Conservation (phyloP, 2,888 invertebrate genomes). For the Eupithecia tripunctaria region DNA sequence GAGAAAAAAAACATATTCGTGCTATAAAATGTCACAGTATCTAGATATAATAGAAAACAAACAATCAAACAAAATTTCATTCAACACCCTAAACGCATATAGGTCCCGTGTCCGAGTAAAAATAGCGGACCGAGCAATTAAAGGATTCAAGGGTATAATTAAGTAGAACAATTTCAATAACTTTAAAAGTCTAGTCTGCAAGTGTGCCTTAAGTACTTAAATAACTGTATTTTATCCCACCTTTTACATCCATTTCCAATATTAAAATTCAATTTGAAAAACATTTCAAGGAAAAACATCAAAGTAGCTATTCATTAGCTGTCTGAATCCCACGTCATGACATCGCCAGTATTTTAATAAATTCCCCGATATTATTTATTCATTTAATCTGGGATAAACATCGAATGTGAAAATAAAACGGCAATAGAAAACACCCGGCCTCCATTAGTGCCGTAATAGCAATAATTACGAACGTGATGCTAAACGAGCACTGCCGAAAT, state of each 20-base stretch:
- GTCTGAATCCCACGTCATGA: not conserved
- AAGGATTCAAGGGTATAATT: no score
- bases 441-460: constrained; percentile 43
- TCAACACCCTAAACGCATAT: no score
- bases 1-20: no score
- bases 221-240: not conserved
- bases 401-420: constrained; percentile 34
- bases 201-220: not conserved
- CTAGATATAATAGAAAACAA: no score
- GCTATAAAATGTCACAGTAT: not conserved
- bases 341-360: not conserved
- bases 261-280: no score
- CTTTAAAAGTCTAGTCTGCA: not conserved
- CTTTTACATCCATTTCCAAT: not conserved
- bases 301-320: not conserved
- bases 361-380: constrained; percentile 24
- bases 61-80: no score
- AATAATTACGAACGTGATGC: constrained; percentile 46
- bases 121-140: not conserved
- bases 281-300: not conserved
- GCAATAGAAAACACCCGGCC: constrained; percentile 44
- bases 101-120: no score
- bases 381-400: constrained; percentile 28
- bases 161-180: no score
- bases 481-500: constrained; percentile 18